A percentile compares a stretch with the other conserved stretches of the same genome.
phyloP scores from a whole-genome alignment of 2,797 vertebrate genomes.

The Allobates femoralis region DNA sequence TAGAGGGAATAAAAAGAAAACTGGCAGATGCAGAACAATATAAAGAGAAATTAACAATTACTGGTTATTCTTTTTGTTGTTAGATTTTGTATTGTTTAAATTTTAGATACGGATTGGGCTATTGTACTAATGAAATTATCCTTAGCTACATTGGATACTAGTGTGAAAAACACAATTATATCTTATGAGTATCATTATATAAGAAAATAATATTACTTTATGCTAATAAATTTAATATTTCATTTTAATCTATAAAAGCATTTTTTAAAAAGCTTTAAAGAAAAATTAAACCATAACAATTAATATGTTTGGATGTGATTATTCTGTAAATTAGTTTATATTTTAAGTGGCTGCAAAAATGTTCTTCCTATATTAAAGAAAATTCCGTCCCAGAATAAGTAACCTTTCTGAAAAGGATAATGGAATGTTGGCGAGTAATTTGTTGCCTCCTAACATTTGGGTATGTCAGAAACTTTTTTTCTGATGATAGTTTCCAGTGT shows the following conservation, averaged over 20 bases:
- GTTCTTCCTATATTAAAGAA: slow-evolving; percentile 10
- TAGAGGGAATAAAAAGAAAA: background rate
- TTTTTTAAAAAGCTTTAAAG: slow-evolving; percentile 24
- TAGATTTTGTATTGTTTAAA: background rate
- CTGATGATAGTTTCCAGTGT: too few relatives aligned
- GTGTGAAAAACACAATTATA: too few relatives aligned
- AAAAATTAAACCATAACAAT: slow-evolving; percentile 10
- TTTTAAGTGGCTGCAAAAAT: slow-evolving; percentile 42
- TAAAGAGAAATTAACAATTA: background rate
- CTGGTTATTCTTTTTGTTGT: background rate
- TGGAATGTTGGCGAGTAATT: background rate
- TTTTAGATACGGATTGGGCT: background rate
- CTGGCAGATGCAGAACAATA: background rate
- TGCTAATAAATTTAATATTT: slow-evolving; percentile 7
- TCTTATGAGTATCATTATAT: background rate
- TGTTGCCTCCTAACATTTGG: background rate
- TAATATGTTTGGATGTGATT: slow-evolving; percentile 48
- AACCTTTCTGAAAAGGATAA: slow-evolving; percentile 1
- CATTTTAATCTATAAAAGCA: slow-evolving; percentile 17
- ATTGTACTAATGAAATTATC: slow-evolving; percentile 1
- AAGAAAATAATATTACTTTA: background rate
- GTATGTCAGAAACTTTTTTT: too few relatives aligned
- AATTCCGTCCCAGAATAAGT: background rate
- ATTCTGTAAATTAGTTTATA: slow-evolving; percentile 28
- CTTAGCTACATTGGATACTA: background rate